phyloP scores from a whole-genome alignment of 2,888 invertebrate species.

The Microplitis manilae region DNA sequence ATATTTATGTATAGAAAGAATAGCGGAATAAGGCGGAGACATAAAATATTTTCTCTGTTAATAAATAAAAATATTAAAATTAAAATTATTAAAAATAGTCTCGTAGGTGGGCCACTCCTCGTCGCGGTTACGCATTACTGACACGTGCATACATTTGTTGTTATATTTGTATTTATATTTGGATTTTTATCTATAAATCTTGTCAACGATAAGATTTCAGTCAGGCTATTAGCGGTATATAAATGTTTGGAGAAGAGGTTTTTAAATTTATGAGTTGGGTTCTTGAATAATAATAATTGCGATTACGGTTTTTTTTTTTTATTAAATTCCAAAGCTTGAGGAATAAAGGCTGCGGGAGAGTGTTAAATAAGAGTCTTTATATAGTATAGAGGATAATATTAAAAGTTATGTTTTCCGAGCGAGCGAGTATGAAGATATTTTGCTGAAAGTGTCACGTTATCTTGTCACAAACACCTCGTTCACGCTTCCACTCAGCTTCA shows the following conservation, averaged over 20 bases:
- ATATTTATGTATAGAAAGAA: background rate
- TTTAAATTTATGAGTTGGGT: background rate
- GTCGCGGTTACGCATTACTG: slow-evolving; percentile 55
- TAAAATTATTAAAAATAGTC: slow-evolving; percentile 8
- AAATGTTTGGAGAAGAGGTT: background rate
- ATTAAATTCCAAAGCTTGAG: background rate
- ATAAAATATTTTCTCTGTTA: background rate
- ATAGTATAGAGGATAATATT: background rate
- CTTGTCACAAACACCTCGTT: slow-evolving; percentile 30
- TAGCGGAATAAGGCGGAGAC: slow-evolving; percentile 31
- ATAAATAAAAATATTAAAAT: background rate
- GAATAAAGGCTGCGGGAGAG: too few relatives aligned
- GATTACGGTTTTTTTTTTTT: slow-evolving; percentile 18
- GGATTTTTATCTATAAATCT: slow-evolving; percentile 45
- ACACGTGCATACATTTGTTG: slow-evolving; percentile 28
- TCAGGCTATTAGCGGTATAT: background rate
- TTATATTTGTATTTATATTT: slow-evolving; percentile 28
- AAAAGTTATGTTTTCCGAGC: background rate
- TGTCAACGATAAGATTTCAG: slow-evolving; percentile 31
- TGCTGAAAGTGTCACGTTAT: slow-evolving; percentile 35
- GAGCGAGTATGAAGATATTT: slow-evolving; percentile 17
- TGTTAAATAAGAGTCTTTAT: background rate
- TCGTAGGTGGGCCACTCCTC: slow-evolving; percentile 61
- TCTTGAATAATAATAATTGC: slow-evolving; percentile 17
- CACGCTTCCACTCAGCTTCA: slow-evolving; percentile 22